Percentiles rank a stretch among this genome's conserved stretches.
Evolutionary conservation across 2,888 invertebrate genomes (phyloP).

Genomic region (Sinopyrophorus schimmeli): DNA sequence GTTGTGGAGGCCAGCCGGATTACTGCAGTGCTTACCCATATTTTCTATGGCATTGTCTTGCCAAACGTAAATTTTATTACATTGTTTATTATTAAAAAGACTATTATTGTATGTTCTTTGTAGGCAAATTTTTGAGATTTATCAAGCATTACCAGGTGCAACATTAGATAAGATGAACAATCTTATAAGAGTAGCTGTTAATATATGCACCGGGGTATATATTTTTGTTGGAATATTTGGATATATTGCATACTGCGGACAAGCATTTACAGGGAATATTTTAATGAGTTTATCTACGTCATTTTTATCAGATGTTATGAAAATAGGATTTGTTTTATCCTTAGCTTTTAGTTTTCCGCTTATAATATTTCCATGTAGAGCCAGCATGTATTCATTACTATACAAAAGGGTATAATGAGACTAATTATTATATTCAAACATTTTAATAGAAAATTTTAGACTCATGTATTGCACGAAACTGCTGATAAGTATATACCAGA

Average conservation of each 20-base stretch:
- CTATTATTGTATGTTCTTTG: conserved; percentile 39
- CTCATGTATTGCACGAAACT: conserved; percentile 67
- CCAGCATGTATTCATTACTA: conserved; percentile 88
- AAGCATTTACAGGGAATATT: conserved; percentile 84
- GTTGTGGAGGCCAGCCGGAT: conserved; percentile 82
- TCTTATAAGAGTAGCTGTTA: conserved; percentile 86
- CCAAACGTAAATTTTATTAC: conserved; percentile 94
- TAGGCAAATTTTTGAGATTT: conserved; percentile 90
- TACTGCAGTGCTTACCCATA: conserved; percentile 91
- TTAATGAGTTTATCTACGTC: conserved; percentile 84
- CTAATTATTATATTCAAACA: conserved; percentile 3
- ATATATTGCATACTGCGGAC: conserved; percentile 78
- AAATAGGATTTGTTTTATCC: conserved; percentile 92
- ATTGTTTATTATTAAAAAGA: no score
- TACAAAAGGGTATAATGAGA: conserved; percentile 74
- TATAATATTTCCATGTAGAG: conserved; percentile 94
- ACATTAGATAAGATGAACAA: conserved; percentile 87
- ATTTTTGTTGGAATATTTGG: conserved; percentile 92
- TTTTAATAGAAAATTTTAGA: conserved; percentile 55
- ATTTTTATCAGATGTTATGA: conserved; percentile 83
- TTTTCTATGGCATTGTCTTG: conserved; percentile 96
- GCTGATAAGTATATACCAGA: conserved; percentile 78
- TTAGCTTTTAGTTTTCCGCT: conserved; percentile 96
- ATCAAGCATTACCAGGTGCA: conserved; percentile 85
- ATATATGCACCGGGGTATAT: conserved; percentile 89